These are phyloP conservation scores for Dusona sp. DNA, from an alignment of 2,888 invertebrate species.

Conservation along the genomic window DNA sequence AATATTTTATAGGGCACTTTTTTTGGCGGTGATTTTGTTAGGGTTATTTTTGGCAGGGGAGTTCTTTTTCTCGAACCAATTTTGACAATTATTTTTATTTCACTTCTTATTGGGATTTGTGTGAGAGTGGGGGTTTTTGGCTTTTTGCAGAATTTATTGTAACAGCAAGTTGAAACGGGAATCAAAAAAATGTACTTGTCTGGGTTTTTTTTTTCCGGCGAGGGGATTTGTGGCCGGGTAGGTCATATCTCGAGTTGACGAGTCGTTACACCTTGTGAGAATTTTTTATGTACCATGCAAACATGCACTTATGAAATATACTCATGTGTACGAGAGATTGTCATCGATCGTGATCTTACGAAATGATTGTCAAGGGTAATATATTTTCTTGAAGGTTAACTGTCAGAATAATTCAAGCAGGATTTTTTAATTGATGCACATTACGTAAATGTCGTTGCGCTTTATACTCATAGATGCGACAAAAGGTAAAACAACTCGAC, in stretches of 20 bases:
- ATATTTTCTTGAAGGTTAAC: background rate
- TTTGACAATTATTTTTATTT: too few relatives aligned
- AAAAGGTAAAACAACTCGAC: background rate
- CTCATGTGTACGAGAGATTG: constrained; percentile 32
- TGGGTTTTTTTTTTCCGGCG: too few relatives aligned
- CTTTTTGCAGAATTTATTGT: too few relatives aligned
- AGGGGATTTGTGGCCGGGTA: too few relatives aligned
- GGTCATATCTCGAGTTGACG: constrained; percentile 50
- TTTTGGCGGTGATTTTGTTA: too few relatives aligned
- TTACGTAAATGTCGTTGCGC: constrained; percentile 2
- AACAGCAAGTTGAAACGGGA: too few relatives aligned
- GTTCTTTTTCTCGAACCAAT: too few relatives aligned
- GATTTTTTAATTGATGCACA: background rate
- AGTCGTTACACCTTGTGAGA: constrained; percentile 37
- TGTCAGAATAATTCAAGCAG: background rate
- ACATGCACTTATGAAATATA: background rate
- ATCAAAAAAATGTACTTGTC: too few relatives aligned
- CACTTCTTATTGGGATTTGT: too few relatives aligned
- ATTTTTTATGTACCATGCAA: background rate
- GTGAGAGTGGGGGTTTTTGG: too few relatives aligned
- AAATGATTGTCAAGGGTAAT: constrained; percentile 8
- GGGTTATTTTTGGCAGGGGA: too few relatives aligned
- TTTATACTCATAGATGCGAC: background rate
- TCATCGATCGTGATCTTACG: constrained; percentile 27
- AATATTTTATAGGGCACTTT: too few relatives aligned